phyloP scores from a whole-genome alignment of 2,888 invertebrate species.

The Drosophila paramelanica region DNA sequence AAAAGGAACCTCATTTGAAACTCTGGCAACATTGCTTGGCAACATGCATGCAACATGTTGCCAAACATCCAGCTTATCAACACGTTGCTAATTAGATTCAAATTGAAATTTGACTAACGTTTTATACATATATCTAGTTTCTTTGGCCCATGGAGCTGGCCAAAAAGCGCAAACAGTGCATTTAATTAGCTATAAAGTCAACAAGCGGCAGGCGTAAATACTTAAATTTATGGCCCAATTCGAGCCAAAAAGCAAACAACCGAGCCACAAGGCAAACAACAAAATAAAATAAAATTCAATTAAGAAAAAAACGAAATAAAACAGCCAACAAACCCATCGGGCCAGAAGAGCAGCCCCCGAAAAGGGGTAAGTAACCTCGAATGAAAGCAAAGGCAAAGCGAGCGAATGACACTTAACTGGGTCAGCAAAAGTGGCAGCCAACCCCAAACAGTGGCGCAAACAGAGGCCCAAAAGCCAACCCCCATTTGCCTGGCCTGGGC shows the following conservation, averaged over 20 bases:
- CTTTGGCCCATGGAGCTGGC: background rate
- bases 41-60: constrained; percentile 5
- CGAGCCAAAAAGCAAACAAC: constrained; percentile 24
- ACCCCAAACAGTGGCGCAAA: constrained; percentile 1
- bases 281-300: background rate
- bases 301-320: background rate
- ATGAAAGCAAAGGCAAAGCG: constrained; percentile 76
- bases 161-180: constrained; percentile 30
- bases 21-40: too few relatives aligned
- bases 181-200: constrained; percentile 59
- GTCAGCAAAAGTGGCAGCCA: constrained; percentile 75
- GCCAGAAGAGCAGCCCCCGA: background rate
- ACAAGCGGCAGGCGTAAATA: constrained; percentile 36
- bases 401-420: constrained; percentile 78
- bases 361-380: constrained; percentile 80
- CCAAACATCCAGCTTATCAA: background rate
- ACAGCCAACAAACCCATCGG: background rate
- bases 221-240: constrained; percentile 40
- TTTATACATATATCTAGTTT: background rate
- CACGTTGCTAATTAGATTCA: background rate
- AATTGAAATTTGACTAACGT: background rate
- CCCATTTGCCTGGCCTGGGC: too few relatives aligned
- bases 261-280: constrained; percentile 43
- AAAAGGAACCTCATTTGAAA: too few relatives aligned
- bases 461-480: background rate